Conservation (phyloP, 92 coral and sea anemone genomes). For the Diadumene lineata region DNA sequence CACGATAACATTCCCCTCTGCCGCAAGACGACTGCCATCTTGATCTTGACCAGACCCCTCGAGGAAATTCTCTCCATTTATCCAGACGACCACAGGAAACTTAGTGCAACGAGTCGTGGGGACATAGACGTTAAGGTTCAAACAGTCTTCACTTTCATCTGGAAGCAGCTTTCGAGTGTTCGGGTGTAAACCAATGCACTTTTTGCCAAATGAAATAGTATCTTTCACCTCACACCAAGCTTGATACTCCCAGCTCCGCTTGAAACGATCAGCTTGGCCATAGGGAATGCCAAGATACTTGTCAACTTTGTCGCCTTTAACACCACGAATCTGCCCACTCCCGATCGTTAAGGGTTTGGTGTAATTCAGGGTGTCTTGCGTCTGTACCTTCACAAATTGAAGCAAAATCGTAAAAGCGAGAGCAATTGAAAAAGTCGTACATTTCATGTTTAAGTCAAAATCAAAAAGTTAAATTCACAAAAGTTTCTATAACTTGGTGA, state of each 20-base stretch:
- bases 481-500: too few species aligned
- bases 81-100: slow-evolving; percentile 1
- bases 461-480: too few species aligned
- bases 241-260: neutral
- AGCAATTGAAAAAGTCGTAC: too few species aligned
- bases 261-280: neutral
- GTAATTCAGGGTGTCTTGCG: too few species aligned
- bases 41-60: neutral
- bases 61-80: neutral
- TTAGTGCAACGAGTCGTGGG: neutral
- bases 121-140: neutral
- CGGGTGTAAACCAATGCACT: neutral
- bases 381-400: too few species aligned
- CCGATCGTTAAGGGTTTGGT: neutral
- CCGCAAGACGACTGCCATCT: neutral
- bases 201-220: neutral
- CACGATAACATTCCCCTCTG: neutral
- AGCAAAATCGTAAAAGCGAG: too few species aligned
- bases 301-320: neutral
- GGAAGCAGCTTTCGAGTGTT: neutral
- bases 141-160: neutral
- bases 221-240: neutral
- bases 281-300: neutral
- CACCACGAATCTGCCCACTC: neutral
- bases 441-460: too few species aligned